Evolutionary conservation across 2,113 vertebrate species (phyloP).

Genomic region (Trogon melanurus): DNA sequence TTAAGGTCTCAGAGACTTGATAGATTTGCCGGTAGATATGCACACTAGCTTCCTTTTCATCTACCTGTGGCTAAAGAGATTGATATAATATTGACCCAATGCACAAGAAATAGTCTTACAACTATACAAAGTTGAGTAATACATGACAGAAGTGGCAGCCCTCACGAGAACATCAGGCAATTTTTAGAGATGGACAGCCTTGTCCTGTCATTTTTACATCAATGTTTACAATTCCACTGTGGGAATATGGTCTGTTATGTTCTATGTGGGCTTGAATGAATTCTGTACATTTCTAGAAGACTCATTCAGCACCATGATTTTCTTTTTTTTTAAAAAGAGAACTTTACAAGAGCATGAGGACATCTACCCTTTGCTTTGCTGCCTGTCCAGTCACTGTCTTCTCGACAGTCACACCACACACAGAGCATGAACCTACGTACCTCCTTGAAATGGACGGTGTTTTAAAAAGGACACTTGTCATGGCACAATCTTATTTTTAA

Average conservation of each 20-base stretch:
- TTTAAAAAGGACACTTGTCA: background rate
- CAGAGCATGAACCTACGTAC: fast-evolving
- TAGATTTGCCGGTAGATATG: background rate
- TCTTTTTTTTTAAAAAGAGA: background rate
- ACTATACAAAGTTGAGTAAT: background rate
- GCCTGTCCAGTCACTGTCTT: background rate
- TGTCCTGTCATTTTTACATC: background rate
- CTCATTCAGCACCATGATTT: background rate
- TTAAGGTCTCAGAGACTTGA: background rate
- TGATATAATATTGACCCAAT: background rate
- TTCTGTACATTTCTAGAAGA: background rate
- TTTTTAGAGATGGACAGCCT: background rate
- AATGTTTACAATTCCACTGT: background rate
- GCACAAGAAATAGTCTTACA: background rate
- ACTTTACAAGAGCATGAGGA: background rate
- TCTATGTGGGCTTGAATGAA: fast-evolving
- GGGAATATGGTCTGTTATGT: background rate
- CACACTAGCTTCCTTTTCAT: background rate
- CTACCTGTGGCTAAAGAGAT: background rate
- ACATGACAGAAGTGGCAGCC: background rate
- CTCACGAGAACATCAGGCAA: background rate
- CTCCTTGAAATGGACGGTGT: background rate
- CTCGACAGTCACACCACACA: fast-evolving
- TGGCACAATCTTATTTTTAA: background rate
- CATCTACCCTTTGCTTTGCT: background rate